Evolutionary conservation across 2,888 invertebrate genomes (phyloP).

Genomic region (Dicranocentrus wangi): DNA sequence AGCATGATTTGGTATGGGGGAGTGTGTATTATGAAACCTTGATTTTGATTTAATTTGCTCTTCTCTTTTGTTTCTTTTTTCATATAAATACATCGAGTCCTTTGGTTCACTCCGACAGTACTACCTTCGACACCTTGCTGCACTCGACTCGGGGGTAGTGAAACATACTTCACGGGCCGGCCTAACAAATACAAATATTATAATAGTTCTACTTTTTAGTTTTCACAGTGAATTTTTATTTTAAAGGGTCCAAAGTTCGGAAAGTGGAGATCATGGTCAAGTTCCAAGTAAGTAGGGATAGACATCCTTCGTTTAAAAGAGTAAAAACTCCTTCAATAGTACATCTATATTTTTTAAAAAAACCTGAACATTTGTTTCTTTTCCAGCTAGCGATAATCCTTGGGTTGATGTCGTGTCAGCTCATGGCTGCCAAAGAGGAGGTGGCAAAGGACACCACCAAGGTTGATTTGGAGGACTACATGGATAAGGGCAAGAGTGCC

Average conservation of each 20-base stretch:
- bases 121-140: too few species aligned
- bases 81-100: conserved; percentile 18
- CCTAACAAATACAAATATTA: neutral
- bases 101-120: too few species aligned
- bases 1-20: conserved; percentile 24
- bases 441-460: conserved; percentile 12
- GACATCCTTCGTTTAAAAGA: too few species aligned
- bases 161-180: neutral
- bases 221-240: conserved; percentile 1
- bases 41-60: conserved; percentile 47
- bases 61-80: conserved; percentile 13
- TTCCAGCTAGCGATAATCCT: conserved; percentile 11
- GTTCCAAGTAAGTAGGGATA: too few species aligned
- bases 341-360: too few species aligned
- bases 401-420: too few species aligned
- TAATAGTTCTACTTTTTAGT: neutral
- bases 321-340: too few species aligned
- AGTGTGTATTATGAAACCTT: conserved; percentile 49
- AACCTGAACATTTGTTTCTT: too few species aligned
- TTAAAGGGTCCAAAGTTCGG: neutral
- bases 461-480: conserved; percentile 47
- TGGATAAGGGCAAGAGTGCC: conserved; percentile 16
- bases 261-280: neutral
- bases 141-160: too few species aligned
- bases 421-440: neutral